phyloP scores from a whole-genome alignment of 2,797 vertebrate species.

The Pseudomugil gertrudae region DNA sequence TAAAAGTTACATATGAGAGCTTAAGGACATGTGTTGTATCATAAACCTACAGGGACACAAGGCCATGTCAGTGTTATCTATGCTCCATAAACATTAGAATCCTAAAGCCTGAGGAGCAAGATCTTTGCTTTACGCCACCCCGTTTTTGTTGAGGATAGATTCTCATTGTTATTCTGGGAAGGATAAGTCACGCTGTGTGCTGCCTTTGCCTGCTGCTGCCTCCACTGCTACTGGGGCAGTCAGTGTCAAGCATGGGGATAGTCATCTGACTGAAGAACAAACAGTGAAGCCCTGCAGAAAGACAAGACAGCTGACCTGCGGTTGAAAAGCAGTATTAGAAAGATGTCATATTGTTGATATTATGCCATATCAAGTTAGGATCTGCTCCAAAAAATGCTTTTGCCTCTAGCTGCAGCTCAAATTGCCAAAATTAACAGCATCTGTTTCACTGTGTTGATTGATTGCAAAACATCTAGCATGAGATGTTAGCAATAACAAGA shows the following conservation, averaged over 20 bases:
- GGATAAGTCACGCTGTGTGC: slow-evolving; percentile 68
- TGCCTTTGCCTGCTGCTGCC: slow-evolving; percentile 60
- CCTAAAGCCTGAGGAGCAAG: slow-evolving; percentile 17
- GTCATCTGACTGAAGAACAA: slow-evolving; percentile 76
- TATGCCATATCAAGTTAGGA: slow-evolving; percentile 1
- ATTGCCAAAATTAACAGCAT: slow-evolving; percentile 30
- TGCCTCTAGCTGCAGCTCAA: neutral
- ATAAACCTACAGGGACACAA: slow-evolving; percentile 20
- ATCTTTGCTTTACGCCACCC: slow-evolving; percentile 35
- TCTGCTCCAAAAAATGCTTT: slow-evolving; percentile 22
- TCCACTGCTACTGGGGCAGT: slow-evolving; percentile 59
- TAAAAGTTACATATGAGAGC: neutral
- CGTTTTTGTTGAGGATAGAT: slow-evolving; percentile 51
- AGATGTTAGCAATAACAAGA: slow-evolving; percentile 32
- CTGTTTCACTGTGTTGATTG: slow-evolving; percentile 37
- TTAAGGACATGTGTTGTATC: slow-evolving; percentile 2
- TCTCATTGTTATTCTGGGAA: slow-evolving; percentile 72
- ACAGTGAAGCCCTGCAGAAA: slow-evolving; percentile 59
- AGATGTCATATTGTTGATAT: slow-evolving; percentile 38
- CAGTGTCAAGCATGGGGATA: slow-evolving; percentile 57
- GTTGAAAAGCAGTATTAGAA: slow-evolving; percentile 31
- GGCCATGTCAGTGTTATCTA: slow-evolving; percentile 32
- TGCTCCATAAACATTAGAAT: slow-evolving; percentile 49
- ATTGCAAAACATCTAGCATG: slow-evolving; percentile 31
- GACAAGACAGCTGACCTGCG: slow-evolving; percentile 56